Evolutionary conservation across 1,140 invertebrate genomes (phyloP).

Genomic region (Drosophila nasuta): DNA sequence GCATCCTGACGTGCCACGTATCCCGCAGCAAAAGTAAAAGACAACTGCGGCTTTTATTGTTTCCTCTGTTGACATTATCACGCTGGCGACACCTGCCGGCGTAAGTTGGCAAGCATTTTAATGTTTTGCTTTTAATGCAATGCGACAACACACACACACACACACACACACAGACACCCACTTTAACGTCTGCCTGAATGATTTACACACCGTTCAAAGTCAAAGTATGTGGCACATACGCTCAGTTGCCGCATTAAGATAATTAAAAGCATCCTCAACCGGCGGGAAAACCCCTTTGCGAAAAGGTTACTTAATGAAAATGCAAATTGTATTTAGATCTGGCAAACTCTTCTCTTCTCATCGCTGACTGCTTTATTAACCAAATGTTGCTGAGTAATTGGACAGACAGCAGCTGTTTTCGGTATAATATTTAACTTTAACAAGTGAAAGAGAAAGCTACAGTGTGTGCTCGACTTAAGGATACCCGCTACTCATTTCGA

Average conservation of each 20-base stretch:
- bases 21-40: conserved; percentile 65
- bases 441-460: no score
- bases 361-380: conserved; percentile 42
- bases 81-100: conserved; percentile 72
- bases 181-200: conserved; percentile 18
- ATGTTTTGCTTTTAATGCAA: conserved; percentile 72
- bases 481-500: no score
- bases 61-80: conserved; percentile 82
- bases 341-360: conserved; percentile 5
- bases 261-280: conserved; percentile 64
- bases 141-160: conserved; percentile 49
- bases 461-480: no score
- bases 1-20: conserved; percentile 42
- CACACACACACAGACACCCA: background rate
- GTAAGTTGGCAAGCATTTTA: conserved; percentile 66
- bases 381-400: conserved; percentile 53
- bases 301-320: conserved; percentile 57
- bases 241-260: conserved; percentile 65
- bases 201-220: conserved; percentile 50
- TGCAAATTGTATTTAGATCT: conserved; percentile 36
- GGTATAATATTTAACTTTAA: background rate
- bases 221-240: conserved; percentile 64
- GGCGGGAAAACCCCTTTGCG: background rate
- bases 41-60: conserved; percentile 81
- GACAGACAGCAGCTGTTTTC: conserved; percentile 7